Conservation (phyloP, 2,113 vertebrate genomes). For the Cettia cetti region DNA sequence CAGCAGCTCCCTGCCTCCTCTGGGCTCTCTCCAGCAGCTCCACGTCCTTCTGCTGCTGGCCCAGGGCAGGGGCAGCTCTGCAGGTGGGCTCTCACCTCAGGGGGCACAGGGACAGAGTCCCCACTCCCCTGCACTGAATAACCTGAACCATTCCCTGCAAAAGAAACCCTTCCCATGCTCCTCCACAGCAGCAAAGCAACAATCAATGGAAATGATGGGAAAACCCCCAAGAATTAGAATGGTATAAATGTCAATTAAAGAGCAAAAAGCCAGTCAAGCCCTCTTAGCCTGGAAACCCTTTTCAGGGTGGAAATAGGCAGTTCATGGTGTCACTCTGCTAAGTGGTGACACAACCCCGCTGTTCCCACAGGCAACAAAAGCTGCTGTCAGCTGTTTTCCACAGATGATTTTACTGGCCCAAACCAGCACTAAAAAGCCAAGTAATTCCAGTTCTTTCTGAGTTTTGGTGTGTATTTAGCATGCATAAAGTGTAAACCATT, state of each 20-base stretch:
- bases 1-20: background rate
- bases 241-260: background rate
- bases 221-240: background rate
- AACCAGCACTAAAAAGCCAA: background rate
- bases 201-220: fast-evolving
- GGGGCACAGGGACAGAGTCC: background rate
- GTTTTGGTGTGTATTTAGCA: background rate
- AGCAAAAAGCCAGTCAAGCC: background rate
- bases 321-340: background rate
- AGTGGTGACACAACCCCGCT: fast-evolving
- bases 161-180: background rate
- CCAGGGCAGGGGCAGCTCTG: background rate
- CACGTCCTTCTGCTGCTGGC: background rate
- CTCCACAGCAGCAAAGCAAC: background rate
- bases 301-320: background rate
- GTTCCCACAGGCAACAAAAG: fast-evolving
- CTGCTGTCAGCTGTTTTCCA: background rate
- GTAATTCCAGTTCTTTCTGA: background rate
- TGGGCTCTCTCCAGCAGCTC: background rate
- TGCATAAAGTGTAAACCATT: background rate
- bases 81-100: background rate
- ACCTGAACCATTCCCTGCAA: background rate
- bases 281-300: background rate
- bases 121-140: background rate
- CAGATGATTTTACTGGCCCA: background rate